These are phyloP conservation scores for Molorchus minor DNA, from an alignment of 2,888 invertebrate genomes.

Conservation along the genomic window DNA sequence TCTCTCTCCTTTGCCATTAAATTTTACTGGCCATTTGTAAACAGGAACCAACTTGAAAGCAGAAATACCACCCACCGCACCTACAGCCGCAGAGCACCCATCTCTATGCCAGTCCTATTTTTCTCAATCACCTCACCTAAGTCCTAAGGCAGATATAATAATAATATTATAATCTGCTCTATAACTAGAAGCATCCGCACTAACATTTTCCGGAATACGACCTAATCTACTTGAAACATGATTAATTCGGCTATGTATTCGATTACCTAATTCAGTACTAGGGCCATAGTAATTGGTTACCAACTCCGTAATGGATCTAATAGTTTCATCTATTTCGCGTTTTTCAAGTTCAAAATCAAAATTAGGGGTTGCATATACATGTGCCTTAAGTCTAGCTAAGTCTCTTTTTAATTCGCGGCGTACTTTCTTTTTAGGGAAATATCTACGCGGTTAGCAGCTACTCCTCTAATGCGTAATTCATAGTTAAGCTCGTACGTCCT, in stretches of 20 bases:
- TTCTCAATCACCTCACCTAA: no score
- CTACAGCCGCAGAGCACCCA: not conserved
- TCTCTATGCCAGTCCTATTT: no score
- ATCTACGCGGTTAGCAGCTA: not conserved
- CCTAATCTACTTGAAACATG: not conserved
- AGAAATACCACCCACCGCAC: not conserved
- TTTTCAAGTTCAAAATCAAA: not conserved
- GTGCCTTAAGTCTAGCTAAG: not conserved
- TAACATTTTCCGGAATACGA: not conserved
- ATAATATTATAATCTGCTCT: slow-evolving; percentile 2
- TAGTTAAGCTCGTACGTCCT: no score
- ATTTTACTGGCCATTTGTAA: slow-evolving; percentile 4
- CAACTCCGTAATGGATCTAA: slow-evolving; percentile 9
- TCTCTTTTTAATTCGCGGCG: not conserved
- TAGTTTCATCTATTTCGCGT: slow-evolving; percentile 12
- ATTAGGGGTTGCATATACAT: not conserved
- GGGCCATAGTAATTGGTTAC: slow-evolving; percentile 14
- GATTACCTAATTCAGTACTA: not conserved
- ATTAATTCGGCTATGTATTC: not conserved
- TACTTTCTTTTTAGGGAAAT: slow-evolving; percentile 1
- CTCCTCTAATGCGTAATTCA: not conserved
- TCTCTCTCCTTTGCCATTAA: no score
- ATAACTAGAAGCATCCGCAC: not conserved
- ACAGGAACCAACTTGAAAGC: not conserved
- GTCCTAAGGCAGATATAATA: not conserved